phyloP scores from a whole-genome alignment of 2,797 vertebrate species.

The Acanthurus lineatus region DNA sequence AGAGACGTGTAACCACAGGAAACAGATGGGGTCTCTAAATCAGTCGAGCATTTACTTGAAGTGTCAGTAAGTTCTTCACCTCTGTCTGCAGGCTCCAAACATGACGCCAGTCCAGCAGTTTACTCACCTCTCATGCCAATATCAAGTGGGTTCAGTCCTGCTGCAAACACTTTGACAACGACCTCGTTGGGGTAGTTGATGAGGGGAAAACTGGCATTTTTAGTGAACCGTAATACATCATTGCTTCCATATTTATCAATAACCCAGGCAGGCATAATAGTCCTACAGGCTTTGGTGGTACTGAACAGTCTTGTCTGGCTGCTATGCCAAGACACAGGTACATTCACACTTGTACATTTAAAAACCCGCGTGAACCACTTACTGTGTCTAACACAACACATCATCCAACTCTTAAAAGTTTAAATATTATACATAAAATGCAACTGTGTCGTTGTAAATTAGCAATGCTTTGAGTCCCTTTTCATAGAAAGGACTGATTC shows the following conservation, averaged over 20 bases:
- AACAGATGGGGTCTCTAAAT: neutral
- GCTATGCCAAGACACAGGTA: neutral
- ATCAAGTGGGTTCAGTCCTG: slow-evolving; percentile 94
- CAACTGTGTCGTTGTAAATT: neutral
- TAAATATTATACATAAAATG: neutral
- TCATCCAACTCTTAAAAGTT: slow-evolving; percentile 7
- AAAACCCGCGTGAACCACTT: slow-evolving; percentile 36
- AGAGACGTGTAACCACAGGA: neutral
- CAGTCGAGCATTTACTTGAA: neutral
- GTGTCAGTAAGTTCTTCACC: too few species aligned
- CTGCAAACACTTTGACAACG: slow-evolving; percentile 92
- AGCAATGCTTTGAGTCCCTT: neutral
- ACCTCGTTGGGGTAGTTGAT: slow-evolving; percentile 95
- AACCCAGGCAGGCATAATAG: slow-evolving; percentile 94
- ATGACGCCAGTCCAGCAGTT: too few species aligned
- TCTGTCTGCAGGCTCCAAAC: too few species aligned
- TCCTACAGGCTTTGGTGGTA: slow-evolving; percentile 67
- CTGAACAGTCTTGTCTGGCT: slow-evolving; percentile 71
- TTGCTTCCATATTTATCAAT: slow-evolving; percentile 93
- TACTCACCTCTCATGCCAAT: slow-evolving; percentile 96
- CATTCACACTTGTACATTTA: slow-evolving; percentile 6
- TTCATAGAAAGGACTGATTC: too few species aligned
- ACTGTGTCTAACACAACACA: slow-evolving; percentile 52
- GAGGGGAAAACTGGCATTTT: slow-evolving; percentile 88
- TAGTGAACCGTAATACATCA: slow-evolving; percentile 90